These are phyloP conservation scores for Charadrius vociferus DNA, from an alignment of 2,113 vertebrate species.

Conservation along the genomic window DNA sequence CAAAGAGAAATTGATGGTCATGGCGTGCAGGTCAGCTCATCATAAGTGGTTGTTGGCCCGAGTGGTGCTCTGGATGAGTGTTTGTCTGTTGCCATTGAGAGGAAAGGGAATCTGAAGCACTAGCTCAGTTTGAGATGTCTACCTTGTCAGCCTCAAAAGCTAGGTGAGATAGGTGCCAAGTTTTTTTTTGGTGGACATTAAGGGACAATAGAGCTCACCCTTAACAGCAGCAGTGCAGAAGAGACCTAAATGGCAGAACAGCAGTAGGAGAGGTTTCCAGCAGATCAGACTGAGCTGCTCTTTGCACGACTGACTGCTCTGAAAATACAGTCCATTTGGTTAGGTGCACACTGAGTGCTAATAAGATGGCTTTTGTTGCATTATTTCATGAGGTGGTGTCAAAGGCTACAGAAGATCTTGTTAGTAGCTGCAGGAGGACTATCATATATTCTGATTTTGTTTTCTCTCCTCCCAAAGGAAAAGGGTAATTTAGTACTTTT, in stretches of 20 bases:
- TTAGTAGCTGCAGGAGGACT: slow-evolving; percentile 4
- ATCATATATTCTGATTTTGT: slow-evolving; percentile 7
- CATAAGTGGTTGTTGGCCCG: not conserved
- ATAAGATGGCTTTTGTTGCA: not conserved
- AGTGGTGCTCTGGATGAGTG: not conserved
- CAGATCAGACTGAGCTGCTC: not conserved
- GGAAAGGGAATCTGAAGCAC: not conserved
- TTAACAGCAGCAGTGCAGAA: not conserved
- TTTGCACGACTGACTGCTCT: not conserved
- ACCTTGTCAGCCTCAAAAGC: not conserved
- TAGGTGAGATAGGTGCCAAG: not conserved
- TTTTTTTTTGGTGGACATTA: not conserved
- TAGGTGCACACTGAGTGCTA: not conserved
- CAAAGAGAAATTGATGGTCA: not conserved
- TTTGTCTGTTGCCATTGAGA: not conserved
- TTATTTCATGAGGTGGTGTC: slow-evolving; percentile 22
- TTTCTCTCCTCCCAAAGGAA: slow-evolving; percentile 17
- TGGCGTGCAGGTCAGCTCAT: not conserved
- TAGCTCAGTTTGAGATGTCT: not conserved
- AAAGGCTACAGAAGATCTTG: slow-evolving; percentile 31
- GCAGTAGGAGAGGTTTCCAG: not conserved
- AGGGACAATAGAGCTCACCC: not conserved
- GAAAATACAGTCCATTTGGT: not conserved
- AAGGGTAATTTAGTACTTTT: slow-evolving; percentile 32
- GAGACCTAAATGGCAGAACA: not conserved